phyloP scores from a whole-genome alignment of 2,113 vertebrate species.

The Peromyscus leucopus region DNA sequence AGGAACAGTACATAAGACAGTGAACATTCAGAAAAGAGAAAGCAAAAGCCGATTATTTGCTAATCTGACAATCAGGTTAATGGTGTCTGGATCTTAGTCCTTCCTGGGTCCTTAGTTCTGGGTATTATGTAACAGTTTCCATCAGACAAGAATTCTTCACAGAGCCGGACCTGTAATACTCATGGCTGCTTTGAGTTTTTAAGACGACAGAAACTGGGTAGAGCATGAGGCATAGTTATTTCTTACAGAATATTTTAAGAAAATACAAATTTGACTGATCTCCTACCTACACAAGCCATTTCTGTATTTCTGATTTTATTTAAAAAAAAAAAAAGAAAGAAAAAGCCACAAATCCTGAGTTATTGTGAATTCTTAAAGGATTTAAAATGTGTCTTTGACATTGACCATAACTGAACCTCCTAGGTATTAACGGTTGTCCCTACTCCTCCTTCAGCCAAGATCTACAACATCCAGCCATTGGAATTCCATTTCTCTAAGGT shows the following conservation, averaged over 20 bases:
- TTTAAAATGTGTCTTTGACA: conserved; percentile 26
- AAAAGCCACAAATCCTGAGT: conserved; percentile 24
- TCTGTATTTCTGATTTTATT: not conserved
- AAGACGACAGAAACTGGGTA: not conserved
- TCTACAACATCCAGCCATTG: not conserved
- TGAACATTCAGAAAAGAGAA: not conserved
- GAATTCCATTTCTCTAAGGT: not conserved
- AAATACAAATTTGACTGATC: conserved; percentile 19
- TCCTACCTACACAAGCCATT: not conserved
- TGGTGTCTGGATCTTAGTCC: not conserved
- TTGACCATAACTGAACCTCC: conserved; percentile 38
- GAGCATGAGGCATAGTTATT: not conserved
- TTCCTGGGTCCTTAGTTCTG: not conserved
- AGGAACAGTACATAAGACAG: not conserved
- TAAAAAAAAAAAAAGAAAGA: not conserved
- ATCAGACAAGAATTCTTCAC: not conserved
- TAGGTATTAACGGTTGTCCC: conserved; percentile 12
- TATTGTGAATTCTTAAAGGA: conserved; percentile 47
- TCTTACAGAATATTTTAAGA: conserved; percentile 20
- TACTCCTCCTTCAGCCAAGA: not conserved
- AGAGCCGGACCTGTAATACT: not conserved
- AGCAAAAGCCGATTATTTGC: not conserved
- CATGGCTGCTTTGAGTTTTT: not conserved
- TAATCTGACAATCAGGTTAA: conserved; percentile 24
- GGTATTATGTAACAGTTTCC: not conserved